Evolutionary conservation across 1,140 invertebrate species (phyloP).

Genomic region (Calycopis cecrops): DNA sequence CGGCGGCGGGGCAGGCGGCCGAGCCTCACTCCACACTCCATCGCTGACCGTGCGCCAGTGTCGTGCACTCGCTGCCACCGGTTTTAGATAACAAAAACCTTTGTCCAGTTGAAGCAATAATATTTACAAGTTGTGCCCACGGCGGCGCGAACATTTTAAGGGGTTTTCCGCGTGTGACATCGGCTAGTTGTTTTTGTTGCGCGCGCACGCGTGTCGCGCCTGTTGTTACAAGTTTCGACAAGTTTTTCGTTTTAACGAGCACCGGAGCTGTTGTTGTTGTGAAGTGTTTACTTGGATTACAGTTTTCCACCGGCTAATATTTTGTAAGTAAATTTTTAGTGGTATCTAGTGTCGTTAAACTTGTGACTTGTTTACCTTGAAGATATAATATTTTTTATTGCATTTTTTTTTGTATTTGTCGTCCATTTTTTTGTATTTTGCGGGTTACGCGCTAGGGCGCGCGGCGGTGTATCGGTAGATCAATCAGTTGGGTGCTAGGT

Average conservation of each 20-base stretch:
- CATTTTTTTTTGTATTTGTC: not conserved
- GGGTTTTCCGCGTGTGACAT: slow-evolving; percentile 69
- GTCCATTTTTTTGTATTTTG: too few relatives aligned
- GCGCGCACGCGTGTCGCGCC: slow-evolving; percentile 58
- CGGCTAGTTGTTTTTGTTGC: slow-evolving; percentile 57
- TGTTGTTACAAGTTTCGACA: slow-evolving; percentile 60
- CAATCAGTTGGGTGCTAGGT: not conserved
- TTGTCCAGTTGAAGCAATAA: slow-evolving; percentile 67
- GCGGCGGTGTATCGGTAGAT: not conserved
- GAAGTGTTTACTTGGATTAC: slow-evolving; percentile 60
- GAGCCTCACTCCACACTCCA: slow-evolving; percentile 67
- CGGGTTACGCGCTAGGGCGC: not conserved
- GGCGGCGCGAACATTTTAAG: slow-evolving; percentile 51
- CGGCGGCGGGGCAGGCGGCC: slow-evolving; percentile 65
- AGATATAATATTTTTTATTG: not conserved
- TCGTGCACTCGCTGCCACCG: slow-evolving; percentile 53
- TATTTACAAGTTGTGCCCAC: slow-evolving; percentile 59
- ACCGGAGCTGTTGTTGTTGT: slow-evolving; percentile 40
- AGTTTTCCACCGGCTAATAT: slow-evolving; percentile 36
- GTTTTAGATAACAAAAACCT: slow-evolving; percentile 71
- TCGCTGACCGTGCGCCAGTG: slow-evolving; percentile 60
- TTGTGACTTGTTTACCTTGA: slow-evolving; percentile 16
- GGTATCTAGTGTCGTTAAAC: slow-evolving; percentile 25
- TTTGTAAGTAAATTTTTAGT: slow-evolving; percentile 41
- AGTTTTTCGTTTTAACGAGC: slow-evolving; percentile 44